Evolutionary conservation across 2,888 invertebrate species (phyloP).

Genomic region (Craniophora ligustri): DNA sequence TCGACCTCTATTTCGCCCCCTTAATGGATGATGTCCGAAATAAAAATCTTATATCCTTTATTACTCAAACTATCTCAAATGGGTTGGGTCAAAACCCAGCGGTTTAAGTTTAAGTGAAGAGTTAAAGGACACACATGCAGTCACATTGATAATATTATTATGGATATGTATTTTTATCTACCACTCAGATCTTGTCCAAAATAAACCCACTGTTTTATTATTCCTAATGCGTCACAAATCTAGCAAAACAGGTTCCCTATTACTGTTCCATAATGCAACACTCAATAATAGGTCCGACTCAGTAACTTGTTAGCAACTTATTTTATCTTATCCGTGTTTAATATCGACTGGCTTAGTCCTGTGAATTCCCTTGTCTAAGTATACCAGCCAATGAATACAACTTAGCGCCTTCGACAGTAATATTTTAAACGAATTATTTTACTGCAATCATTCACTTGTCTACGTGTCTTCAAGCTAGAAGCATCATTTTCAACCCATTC

Average conservation of each 20-base stretch:
- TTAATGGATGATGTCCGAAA: no score
- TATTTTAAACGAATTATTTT: conserved; percentile 16
- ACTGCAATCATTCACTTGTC: no score
- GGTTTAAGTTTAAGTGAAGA: no score
- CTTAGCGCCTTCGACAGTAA: conserved; percentile 18
- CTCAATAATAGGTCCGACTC: conserved; percentile 52
- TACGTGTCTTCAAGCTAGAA: no score
- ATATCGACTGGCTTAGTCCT: conserved; percentile 35
- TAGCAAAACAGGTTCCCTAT: conserved; percentile 42
- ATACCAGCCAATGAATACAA: conserved; percentile 9
- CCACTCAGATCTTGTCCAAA: conserved; percentile 10
- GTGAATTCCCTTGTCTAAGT: conserved; percentile 16
- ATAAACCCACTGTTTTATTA: conserved; percentile 23
- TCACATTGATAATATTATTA: no score
- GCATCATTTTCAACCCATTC: no score
- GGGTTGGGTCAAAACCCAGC: no score
- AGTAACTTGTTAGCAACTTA: conserved; percentile 58
- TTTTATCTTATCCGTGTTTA: conserved; percentile 52
- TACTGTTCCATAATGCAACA: conserved; percentile 46
- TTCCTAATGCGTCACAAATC: conserved; percentile 27
- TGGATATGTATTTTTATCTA: conserved; percentile 3
- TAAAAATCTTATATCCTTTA: no score
- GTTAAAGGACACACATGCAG: no score
- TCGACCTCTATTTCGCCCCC: no score
- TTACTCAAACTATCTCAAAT: no score